Percentiles rank a stretch among this genome's conserved stretches.
These are phyloP conservation scores for Rhingia campestris DNA, from an alignment of 2,888 invertebrate species.

Conservation along the genomic window DNA sequence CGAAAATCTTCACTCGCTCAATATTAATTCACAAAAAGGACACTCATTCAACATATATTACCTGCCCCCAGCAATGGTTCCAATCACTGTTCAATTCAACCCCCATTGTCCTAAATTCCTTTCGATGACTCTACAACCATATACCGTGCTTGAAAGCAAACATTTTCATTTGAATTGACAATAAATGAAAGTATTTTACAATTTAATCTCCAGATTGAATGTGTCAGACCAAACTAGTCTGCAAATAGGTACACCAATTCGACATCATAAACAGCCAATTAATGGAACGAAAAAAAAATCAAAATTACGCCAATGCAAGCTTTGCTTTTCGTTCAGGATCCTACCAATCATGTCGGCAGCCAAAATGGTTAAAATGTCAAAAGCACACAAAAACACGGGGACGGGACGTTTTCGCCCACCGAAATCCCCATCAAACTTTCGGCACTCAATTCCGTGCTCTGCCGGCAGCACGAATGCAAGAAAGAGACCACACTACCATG, in stretches of 20 bases:
- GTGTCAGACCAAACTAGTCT: too few relatives aligned
- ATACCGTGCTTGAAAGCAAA: too few relatives aligned
- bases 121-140: too few relatives aligned
- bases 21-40: too few relatives aligned
- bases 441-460: slow-evolving; percentile 35
- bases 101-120: too few relatives aligned
- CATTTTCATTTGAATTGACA: too few relatives aligned
- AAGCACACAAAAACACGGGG: slow-evolving; percentile 49
- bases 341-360: slow-evolving; percentile 58
- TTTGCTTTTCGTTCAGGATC: slow-evolving; percentile 21
- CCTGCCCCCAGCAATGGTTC: too few relatives aligned
- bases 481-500: slow-evolving; percentile 15
- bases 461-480: background rate
- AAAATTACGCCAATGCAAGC: slow-evolving; percentile 5
- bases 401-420: slow-evolving; percentile 11
- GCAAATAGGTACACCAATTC: slow-evolving; percentile 4
- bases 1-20: too few relatives aligned
- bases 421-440: slow-evolving; percentile 24
- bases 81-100: too few relatives aligned
- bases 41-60: too few relatives aligned
- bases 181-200: too few relatives aligned
- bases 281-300: slow-evolving; percentile 25
- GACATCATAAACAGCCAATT: slow-evolving; percentile 32
- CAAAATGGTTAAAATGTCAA: slow-evolving; percentile 67
- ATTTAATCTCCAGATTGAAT: too few relatives aligned